A percentile compares a stretch with the other conserved stretches of the same genome.
These are phyloP conservation scores for Climacteris rufus DNA, from an alignment of 2,113 vertebrate species.

Conservation along the genomic window DNA sequence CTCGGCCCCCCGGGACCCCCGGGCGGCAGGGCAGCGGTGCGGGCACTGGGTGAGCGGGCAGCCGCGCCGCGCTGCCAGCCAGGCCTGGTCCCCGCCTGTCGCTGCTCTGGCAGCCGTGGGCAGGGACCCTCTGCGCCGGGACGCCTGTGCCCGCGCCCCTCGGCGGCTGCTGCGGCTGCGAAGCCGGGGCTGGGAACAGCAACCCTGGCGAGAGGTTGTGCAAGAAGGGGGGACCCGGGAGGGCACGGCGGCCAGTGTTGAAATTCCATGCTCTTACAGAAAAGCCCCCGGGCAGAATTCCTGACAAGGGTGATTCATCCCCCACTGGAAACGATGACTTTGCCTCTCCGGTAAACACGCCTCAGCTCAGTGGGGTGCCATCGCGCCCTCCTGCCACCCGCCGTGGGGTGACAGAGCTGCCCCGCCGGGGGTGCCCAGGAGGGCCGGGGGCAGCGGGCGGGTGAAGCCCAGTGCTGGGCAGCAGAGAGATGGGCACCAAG, in stretches of 20 bases:
- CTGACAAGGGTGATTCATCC: slow-evolving; percentile 58
- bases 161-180: rapidly evolving
- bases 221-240: slow-evolving; percentile 18
- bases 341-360: slow-evolving; percentile 30
- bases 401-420: not conserved
- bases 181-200: not conserved
- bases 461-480: not conserved
- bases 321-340: slow-evolving; percentile 37
- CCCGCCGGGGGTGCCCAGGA: rapidly evolving
- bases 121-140: rapidly evolving
- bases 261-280: slow-evolving; percentile 35
- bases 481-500: rapidly evolving
- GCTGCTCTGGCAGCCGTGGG: rapidly evolving
- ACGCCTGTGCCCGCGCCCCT: not conserved
- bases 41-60: rapidly evolving
- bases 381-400: rapidly evolving
- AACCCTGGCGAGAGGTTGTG: not conserved
- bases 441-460: rapidly evolving
- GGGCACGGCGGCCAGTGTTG: not conserved
- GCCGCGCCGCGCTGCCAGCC: rapidly evolving
- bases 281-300: slow-evolving; percentile 54
- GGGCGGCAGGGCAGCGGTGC: rapidly evolving
- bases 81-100: rapidly evolving
- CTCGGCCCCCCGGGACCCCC: rapidly evolving
- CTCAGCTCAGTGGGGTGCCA: not conserved